These are phyloP conservation scores for Limosa lapponica DNA, from an alignment of 2,797 vertebrate genomes.

Conservation along the genomic window DNA sequence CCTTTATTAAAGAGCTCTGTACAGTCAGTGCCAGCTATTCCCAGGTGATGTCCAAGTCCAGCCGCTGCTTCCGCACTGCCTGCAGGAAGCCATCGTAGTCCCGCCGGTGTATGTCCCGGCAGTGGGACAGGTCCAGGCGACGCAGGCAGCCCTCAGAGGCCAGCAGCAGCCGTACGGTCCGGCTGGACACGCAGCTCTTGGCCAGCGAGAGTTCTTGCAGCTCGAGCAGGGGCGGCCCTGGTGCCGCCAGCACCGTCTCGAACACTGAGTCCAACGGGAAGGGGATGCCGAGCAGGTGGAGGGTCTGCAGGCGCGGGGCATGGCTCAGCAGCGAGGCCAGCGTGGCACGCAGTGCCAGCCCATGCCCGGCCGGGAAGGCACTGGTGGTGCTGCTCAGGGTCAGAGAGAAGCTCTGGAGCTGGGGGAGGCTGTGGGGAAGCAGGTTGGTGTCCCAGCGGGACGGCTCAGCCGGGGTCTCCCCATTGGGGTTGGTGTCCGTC, in stretches of 20 bases:
- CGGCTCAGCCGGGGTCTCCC: background rate
- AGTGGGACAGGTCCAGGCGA: conserved; percentile 53
- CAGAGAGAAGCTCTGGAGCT: conserved; percentile 45
- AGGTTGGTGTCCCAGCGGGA: background rate
- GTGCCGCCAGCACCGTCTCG: background rate
- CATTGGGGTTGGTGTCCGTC: rapidly evolving
- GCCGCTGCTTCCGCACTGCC: background rate
- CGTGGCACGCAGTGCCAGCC: conserved; percentile 61
- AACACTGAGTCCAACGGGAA: conserved; percentile 75
- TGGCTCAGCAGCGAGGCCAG: conserved; percentile 75
- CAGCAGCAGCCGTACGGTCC: conserved; percentile 16
- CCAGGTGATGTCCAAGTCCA: conserved; percentile 58
- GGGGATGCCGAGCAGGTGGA: conserved; percentile 78
- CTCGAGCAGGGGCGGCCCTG: background rate
- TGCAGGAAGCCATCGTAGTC: conserved; percentile 54
- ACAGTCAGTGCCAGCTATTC: background rate
- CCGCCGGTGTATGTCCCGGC: conserved; percentile 51
- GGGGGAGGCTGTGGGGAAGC: background rate
- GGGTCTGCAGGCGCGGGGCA: conserved; percentile 71
- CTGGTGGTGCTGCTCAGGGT: background rate
- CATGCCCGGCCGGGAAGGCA: conserved; percentile 1
- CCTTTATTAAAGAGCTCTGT: background rate
- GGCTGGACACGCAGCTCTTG: background rate
- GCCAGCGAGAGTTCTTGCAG: conserved; percentile 50
- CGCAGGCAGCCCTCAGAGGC: background rate